Percentiles rank a stretch among this genome's conserved stretches.
Evolutionary conservation across 2,888 invertebrate species (phyloP).

Genomic region (Amphipoea oculea): DNA sequence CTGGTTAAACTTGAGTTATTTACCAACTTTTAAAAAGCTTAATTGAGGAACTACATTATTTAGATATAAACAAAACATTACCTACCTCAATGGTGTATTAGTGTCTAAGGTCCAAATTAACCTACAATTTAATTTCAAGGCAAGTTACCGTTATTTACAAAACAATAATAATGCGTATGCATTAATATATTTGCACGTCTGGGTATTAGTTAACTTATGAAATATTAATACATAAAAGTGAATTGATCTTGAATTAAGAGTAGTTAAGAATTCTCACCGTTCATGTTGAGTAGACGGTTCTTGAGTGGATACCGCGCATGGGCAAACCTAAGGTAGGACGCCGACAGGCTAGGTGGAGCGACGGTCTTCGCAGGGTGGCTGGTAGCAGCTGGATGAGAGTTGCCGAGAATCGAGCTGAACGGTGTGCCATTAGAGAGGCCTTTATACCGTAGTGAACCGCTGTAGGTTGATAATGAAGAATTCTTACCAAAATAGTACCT

Average conservation of each 20-base stretch:
- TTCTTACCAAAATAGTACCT: neutral
- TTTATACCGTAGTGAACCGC: neutral
- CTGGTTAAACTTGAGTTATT: too few relatives aligned
- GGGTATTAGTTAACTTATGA: neutral
- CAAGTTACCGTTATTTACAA: neutral
- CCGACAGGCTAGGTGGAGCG: neutral
- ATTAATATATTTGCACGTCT: neutral
- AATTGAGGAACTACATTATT: neutral
- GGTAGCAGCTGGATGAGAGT: neutral
- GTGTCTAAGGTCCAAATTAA: constrained; percentile 13
- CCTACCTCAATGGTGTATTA: constrained; percentile 22
- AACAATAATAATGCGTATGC: neutral
- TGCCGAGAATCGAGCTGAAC: neutral
- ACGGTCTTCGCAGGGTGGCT: neutral
- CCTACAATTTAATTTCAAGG: constrained; percentile 9
- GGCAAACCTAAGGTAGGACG: too few relatives aligned
- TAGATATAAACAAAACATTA: constrained; percentile 13
- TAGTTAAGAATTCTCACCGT: neutral
- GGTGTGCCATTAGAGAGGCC: neutral
- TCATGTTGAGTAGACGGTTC: neutral
- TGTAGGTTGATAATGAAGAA: neutral
- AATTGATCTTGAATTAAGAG: neutral
- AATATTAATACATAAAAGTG: neutral
- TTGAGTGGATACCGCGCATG: neutral
- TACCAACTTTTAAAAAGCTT: neutral